phyloP scores from a whole-genome alignment of 2,888 invertebrate species.

The Brachycybe producta region DNA sequence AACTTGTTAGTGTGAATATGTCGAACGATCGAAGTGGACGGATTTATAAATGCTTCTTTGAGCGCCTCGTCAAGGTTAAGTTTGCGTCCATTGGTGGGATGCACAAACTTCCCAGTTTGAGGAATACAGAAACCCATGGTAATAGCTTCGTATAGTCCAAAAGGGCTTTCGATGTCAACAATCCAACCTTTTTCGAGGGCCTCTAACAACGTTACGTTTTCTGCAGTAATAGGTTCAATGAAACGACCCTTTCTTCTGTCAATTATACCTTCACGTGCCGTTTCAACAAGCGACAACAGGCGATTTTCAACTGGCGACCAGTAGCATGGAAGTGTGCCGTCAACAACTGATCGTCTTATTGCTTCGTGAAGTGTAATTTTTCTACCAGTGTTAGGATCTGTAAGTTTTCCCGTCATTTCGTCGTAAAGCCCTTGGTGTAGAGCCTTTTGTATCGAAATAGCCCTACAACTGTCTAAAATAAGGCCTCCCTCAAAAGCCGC shows the following conservation, averaged over 20 bases:
- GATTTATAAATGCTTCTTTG: conserved; percentile 60
- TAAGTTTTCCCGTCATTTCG: conserved; percentile 62
- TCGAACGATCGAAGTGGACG: conserved; percentile 59
- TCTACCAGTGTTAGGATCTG: conserved; percentile 63
- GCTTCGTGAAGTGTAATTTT: conserved; percentile 72
- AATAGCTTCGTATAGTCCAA: conserved; percentile 64
- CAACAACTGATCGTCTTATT: conserved; percentile 63
- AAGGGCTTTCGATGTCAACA: conserved; percentile 52
- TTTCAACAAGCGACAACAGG: conserved; percentile 42
- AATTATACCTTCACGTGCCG: conserved; percentile 25
- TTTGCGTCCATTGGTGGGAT: conserved; percentile 62
- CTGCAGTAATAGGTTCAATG: conserved; percentile 20
- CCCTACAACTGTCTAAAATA: conserved; percentile 48
- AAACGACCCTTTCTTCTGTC: conserved; percentile 24
- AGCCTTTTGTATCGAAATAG: conserved; percentile 68
- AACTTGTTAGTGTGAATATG: conserved; percentile 47
- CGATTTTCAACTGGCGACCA: conserved; percentile 22
- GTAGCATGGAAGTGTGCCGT: conserved; percentile 48
- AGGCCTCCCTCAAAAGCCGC: conserved; percentile 45
- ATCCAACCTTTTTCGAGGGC: conserved; percentile 65
- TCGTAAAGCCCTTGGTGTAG: conserved; percentile 77
- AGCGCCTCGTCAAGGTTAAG: conserved; percentile 59
- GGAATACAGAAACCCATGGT: conserved; percentile 64
- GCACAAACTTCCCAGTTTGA: conserved; percentile 50
- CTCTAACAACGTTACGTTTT: conserved; percentile 48